phyloP scores from a whole-genome alignment of 2,797 vertebrate genomes.

The Notoglanidium macrostoma region DNA sequence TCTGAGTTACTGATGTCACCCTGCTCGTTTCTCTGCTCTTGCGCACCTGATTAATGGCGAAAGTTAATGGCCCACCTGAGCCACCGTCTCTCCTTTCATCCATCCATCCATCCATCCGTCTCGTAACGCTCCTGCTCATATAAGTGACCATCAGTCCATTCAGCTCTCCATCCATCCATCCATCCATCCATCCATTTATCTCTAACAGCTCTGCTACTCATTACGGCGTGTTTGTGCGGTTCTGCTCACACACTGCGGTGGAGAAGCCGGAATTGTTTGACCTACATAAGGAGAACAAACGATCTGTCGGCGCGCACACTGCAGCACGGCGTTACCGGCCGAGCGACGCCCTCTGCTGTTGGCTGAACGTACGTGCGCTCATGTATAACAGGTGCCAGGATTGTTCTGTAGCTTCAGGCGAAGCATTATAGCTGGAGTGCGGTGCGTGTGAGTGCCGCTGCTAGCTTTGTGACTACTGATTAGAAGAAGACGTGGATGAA shows the following conservation, averaged over 20 bases:
- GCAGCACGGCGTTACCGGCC: slow-evolving; percentile 44
- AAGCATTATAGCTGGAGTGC: too few relatives aligned
- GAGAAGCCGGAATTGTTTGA: slow-evolving; percentile 60
- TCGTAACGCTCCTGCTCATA: background rate
- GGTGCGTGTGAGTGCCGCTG: too few relatives aligned
- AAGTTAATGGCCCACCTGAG: slow-evolving; percentile 11
- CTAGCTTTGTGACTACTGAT: too few relatives aligned
- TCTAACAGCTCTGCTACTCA: background rate
- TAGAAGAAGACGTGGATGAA: too few relatives aligned
- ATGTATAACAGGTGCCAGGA: background rate
- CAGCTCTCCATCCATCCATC: background rate
- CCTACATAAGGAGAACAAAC: slow-evolving; percentile 74
- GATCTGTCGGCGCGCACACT: slow-evolving; percentile 61
- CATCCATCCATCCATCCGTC: background rate
- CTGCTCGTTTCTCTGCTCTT: background rate
- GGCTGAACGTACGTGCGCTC: background rate
- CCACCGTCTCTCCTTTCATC: background rate
- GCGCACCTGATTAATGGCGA: background rate
- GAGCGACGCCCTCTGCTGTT: slow-evolving; percentile 67
- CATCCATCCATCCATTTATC: background rate
- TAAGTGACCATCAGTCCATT: background rate
- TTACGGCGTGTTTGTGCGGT: background rate
- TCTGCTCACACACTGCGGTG: background rate
- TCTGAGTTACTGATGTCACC: background rate
- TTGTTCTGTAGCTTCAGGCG: background rate